Conservation (phyloP, 2,888 invertebrate species). For the Callinectes sapidus region DNA sequence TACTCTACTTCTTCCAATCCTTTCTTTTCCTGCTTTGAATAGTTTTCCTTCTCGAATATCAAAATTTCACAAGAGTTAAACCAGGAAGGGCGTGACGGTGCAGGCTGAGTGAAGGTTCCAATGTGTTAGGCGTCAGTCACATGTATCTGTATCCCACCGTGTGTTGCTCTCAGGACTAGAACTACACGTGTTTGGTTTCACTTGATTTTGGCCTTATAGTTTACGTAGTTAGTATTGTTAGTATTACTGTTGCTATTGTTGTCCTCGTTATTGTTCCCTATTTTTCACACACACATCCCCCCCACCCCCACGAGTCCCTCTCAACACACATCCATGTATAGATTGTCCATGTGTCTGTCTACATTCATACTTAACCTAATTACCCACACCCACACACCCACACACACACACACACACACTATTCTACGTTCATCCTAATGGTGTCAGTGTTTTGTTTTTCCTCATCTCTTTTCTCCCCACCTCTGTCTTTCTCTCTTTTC, state of each 20-base stretch:
- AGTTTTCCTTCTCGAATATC: neutral
- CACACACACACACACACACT: conserved; percentile 32
- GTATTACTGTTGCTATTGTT: neutral
- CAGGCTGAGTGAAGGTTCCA: conserved; percentile 14
- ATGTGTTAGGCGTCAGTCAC: neutral
- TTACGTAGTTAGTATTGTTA: neutral
- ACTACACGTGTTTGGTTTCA: neutral
- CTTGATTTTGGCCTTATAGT: neutral
- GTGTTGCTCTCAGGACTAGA: conserved; percentile 6
- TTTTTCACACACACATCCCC: neutral
- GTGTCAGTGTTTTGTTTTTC: neutral
- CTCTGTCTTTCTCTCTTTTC: neutral
- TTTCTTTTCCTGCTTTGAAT: neutral
- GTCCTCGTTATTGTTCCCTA: neutral
- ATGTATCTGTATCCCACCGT: neutral
- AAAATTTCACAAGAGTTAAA: neutral
- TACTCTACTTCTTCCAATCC: neutral
- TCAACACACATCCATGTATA: neutral
- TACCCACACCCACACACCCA: neutral
- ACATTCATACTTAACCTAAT: neutral
- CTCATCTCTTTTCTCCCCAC: neutral
- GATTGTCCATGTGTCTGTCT: neutral
- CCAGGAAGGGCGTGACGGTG: neutral
- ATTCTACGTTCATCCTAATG: neutral
- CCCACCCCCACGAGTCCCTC: neutral